Evolutionary conservation across 2,113 vertebrate genomes (phyloP), one percentile per base, ranked within the genome.

Genomic region (Larimichthys crocea): DNA sequence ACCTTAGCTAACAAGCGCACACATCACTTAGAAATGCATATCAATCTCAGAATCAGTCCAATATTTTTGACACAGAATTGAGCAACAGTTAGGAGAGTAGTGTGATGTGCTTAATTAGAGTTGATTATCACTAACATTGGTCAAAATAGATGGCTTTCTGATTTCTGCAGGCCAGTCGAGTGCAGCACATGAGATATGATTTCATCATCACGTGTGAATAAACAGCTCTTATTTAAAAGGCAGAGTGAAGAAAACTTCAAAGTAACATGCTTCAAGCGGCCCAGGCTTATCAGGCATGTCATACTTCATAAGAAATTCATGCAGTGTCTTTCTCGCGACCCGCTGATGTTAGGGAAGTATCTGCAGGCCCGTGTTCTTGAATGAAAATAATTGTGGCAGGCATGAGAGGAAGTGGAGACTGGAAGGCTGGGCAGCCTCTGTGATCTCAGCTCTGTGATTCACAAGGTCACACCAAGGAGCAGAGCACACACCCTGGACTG

Each of bases 291-390:
- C 90, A 77, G 73, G 65, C 62, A 61, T 84, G 76, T 88, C 82
- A 86, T 62, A 83, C 76, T 90, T 91, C 89, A 92, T 91, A 60
- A 92, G 74, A 90, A 86, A 92, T 93, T 65, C 53, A 93, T 91
- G 83, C 71, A 56, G 69, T 59, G 88, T 86, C 88, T 91, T 88
- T 84, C 75, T 65, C 19, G 10, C 64, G 31, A 77, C 64, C 56
- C 31, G 9, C 56, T 74, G 79, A 83, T 80, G 74, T 75, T 42
- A 86, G 79, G 73, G 65, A 50, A n/a, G 72, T 71, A 85, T 60
- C 84, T 83, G 69, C 82, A 86, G 61, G 84, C 65, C 71, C 46
- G 6, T 49, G 53, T 72, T 76, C 57, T 59, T 91, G 67, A 88
- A 92, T 83, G 83, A 83, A 91, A 87, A 79, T 86, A 73, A 91